Evolutionary conservation across 2,888 invertebrate species (phyloP).

Genomic region (Seira ritae): DNA sequence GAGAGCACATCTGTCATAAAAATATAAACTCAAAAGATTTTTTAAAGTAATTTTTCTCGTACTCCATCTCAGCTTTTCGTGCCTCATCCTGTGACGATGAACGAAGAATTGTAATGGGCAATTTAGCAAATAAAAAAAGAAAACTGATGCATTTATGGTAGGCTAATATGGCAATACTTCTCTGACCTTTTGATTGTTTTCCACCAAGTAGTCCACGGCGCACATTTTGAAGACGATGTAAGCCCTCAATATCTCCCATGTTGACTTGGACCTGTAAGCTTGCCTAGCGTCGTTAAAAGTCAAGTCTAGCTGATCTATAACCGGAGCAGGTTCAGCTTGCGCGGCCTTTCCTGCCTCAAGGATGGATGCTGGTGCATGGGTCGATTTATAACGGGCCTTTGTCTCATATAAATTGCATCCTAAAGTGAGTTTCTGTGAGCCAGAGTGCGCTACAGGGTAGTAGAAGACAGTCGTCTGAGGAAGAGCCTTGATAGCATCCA

Average conservation of each 20-base stretch:
- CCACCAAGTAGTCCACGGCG: constrained; percentile 89
- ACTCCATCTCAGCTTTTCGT: constrained; percentile 95
- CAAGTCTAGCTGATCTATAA: constrained; percentile 85
- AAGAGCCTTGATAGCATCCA: constrained; percentile 51
- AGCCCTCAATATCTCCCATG: constrained; percentile 91
- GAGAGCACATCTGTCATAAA: not conserved
- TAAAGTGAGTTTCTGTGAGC: constrained; percentile 29
- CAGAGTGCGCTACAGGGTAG: constrained; percentile 23
- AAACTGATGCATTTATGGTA: too few relatives aligned
- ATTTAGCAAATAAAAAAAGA: too few relatives aligned
- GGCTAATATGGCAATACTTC: too few relatives aligned
- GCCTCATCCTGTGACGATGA: constrained; percentile 96
- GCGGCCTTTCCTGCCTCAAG: constrained; percentile 43
- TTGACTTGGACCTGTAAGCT: constrained; percentile 95
- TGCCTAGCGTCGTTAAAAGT: constrained; percentile 91
- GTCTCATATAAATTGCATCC: constrained; percentile 31
- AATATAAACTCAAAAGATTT: not conserved
- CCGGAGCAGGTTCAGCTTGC: constrained; percentile 38
- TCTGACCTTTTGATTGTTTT: constrained; percentile 92
- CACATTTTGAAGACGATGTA: constrained; percentile 95
- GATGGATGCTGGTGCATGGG: constrained; percentile 61
- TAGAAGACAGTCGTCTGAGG: constrained; percentile 31
- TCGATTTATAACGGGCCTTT: constrained; percentile 53
- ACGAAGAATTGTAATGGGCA: too few relatives aligned
- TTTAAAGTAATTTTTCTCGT: constrained; percentile 75